phyloP scores from a whole-genome alignment of 2,888 invertebrate species.

The Artemia sinica region DNA sequence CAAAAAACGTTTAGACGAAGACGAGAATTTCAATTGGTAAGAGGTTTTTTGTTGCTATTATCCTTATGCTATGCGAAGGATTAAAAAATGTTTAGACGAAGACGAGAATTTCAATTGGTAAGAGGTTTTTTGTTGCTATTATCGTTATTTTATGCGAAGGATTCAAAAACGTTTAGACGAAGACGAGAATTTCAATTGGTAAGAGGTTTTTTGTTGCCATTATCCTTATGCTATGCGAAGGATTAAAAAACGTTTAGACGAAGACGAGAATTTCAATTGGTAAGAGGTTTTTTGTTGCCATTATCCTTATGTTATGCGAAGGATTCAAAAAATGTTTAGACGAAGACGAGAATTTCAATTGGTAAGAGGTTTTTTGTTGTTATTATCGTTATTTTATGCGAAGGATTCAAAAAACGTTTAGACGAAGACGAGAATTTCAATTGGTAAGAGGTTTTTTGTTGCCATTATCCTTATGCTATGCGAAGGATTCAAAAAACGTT shows the following conservation, averaged over 20 bases:
- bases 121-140: slow-evolving; percentile 30
- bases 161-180: slow-evolving; percentile 74
- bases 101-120: slow-evolving; percentile 93
- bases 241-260: slow-evolving; percentile 77
- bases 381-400: not conserved
- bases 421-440: slow-evolving; percentile 87
- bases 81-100: slow-evolving; percentile 71
- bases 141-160: too few relatives aligned
- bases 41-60: slow-evolving; percentile 28
- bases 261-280: slow-evolving; percentile 90
- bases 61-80: too few relatives aligned
- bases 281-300: slow-evolving; percentile 36
- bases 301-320: slow-evolving; percentile 30
- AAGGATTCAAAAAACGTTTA: slow-evolving; percentile 75
- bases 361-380: slow-evolving; percentile 41
- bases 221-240: too few relatives aligned
- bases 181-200: slow-evolving; percentile 94
- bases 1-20: slow-evolving; percentile 75
- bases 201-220: slow-evolving; percentile 31
- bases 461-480: not conserved
- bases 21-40: slow-evolving; percentile 91
- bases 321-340: slow-evolving; percentile 75
- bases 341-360: slow-evolving; percentile 90
- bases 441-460: slow-evolving; percentile 46
- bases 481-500: slow-evolving; percentile 76